phyloP scores from a whole-genome alignment of 2,888 invertebrate genomes.

The Crioceris asparagi region DNA sequence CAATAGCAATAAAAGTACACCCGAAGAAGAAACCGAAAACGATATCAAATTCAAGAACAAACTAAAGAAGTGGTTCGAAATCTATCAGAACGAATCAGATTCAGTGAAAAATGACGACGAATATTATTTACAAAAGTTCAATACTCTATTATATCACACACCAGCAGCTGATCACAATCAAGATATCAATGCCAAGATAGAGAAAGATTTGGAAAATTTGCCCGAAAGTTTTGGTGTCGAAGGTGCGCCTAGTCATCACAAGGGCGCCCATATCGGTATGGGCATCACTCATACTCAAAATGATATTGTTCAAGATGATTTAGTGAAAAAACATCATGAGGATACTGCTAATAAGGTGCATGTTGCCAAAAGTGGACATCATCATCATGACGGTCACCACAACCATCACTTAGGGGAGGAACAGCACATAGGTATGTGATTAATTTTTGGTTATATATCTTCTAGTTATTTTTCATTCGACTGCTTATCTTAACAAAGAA shows the following conservation, averaged over 20 bases:
- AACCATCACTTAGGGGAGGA: constrained; percentile 28
- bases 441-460: no score
- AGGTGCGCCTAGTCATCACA: constrained; percentile 24
- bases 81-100: constrained; percentile 14
- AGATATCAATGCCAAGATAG: constrained; percentile 18
- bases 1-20: constrained; percentile 23
- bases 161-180: constrained; percentile 6
- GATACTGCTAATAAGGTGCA: constrained; percentile 17
- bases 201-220: constrained; percentile 17
- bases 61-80: constrained; percentile 22
- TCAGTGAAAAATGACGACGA: constrained; percentile 6
- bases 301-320: constrained; percentile 10
- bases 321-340: constrained; percentile 11
- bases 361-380: constrained; percentile 17
- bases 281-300: constrained; percentile 20
- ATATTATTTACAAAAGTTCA: constrained; percentile 4
- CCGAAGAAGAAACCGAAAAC: constrained; percentile 24
- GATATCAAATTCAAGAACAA: constrained; percentile 22
- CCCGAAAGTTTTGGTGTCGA: constrained; percentile 29
- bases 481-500: no score
- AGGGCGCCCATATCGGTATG: constrained; percentile 28
- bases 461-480: no score
- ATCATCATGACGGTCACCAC: constrained; percentile 15
- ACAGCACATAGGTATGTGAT: constrained; percentile 28
- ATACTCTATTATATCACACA: constrained; percentile 1